A percentile compares a stretch with the other conserved stretches of the same genome.
Conservation (phyloP, 2,113 vertebrate species). For the Fulmarus glacialis region DNA sequence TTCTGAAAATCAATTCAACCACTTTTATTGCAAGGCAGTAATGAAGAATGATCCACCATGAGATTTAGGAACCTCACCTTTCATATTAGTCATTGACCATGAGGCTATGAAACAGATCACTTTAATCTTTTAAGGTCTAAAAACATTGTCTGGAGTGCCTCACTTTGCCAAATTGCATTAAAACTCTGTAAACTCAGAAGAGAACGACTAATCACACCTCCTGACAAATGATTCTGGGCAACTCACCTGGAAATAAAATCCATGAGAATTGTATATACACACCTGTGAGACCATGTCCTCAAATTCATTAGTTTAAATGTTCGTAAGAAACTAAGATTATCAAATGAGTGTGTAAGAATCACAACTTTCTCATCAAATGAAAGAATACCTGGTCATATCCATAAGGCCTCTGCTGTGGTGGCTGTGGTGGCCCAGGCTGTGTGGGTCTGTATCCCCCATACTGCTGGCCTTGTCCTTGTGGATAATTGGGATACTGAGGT, state of each 20-base stretch:
- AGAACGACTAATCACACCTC: background rate
- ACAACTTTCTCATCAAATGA: background rate
- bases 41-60: background rate
- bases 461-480: constrained; percentile 96
- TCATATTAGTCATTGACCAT: background rate
- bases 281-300: background rate
- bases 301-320: background rate
- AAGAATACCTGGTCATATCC: constrained; percentile 94
- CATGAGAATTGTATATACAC: background rate
- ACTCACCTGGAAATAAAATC: background rate
- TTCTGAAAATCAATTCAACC: background rate
- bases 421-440: constrained; percentile 93
- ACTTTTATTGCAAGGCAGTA: background rate
- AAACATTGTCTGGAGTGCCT: background rate
- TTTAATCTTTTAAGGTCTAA: background rate
- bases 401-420: constrained; percentile 96
- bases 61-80: background rate
- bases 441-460: constrained; percentile 92
- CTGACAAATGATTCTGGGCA: background rate
- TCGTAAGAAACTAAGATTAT: background rate
- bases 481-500: constrained; percentile 94
- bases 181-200: background rate
- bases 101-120: background rate
- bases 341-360: background rate
- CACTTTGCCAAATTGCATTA: background rate